Base-by-base conservation (phyloP, 2,888 invertebrate genomes). In the Cephus sareptanus region DNA sequence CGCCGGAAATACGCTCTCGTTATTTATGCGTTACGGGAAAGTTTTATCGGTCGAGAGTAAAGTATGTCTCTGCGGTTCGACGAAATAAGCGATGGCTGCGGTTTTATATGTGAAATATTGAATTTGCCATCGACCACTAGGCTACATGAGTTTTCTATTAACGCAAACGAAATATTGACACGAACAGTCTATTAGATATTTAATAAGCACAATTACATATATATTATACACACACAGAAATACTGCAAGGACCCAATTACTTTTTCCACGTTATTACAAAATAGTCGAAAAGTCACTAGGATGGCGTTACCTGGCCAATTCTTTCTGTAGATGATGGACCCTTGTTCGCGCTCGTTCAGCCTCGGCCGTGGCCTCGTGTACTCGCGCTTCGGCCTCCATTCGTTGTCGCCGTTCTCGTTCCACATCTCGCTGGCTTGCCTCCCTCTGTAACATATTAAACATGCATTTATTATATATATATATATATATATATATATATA, bases 381-480 rank as follows among this genome's bases (percentile, higher is more conserved):
- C 87, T 69, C 91, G 89, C 84, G 90, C 89, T 87, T 92, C 92
- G 79, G 92, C 91, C 84, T 92, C 92, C 90, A 91, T 88, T 84
- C 92, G 91, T 83, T 90, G 90, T 83, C 92, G 88, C 77, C 92
- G 88, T 87, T 92, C 92, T 82, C 92, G 89, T 85, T 92, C 92
- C 88, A 92, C 91, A 92, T 92, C 92, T 86, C 92, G 90, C 85
- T 92, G 92, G 79, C 90, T 88, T 83, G 90, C 90, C 89, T 92
- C 92, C 86, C 95, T 95, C 96, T 96, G 94, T 0, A 93, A 94
- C 83, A 40, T 6, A 40, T 40, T 15, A 87, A 82, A 78, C 79
- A 35, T 35, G 3, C 84, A 80, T 77, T 9, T 71, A 34, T 71
- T 77, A 15, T 75, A 34, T 71, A 79, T 30, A 30, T 30, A 30